phyloP scores from a whole-genome alignment of 2,888 invertebrate species.

The Meganola albula region DNA sequence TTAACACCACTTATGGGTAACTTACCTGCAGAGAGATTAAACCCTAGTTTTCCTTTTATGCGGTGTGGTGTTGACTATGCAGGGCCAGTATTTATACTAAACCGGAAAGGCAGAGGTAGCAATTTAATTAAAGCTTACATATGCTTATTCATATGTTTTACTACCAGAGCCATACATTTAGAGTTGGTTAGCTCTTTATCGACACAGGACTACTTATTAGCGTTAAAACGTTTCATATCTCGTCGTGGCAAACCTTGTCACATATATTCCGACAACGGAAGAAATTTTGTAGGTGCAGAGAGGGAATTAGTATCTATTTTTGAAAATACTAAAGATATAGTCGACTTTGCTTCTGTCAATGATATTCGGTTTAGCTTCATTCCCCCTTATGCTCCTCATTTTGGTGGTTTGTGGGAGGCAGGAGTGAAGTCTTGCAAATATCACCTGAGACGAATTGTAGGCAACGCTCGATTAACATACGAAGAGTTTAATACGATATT shows the following conservation, averaged over 20 bases:
- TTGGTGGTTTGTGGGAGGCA: constrained; percentile 7
- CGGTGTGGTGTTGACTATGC: constrained; percentile 10
- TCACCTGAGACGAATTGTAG: constrained; percentile 3
- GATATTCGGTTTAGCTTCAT: constrained; percentile 4
- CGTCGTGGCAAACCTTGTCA: constrained; percentile 7
- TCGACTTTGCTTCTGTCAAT: constrained; percentile 7
- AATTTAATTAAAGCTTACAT: constrained; percentile 6
- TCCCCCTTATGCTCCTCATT: constrained; percentile 8
- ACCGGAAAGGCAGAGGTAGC: constrained; percentile 7
- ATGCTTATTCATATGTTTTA: constrained; percentile 7
- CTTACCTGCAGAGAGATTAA: constrained; percentile 5
- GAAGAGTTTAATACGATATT: constrained; percentile 9
- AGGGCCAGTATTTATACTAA: constrained; percentile 8
- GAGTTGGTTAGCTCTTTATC: constrained; percentile 6
- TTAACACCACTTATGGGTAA: constrained; percentile 9
- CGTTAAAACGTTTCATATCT: constrained; percentile 6
- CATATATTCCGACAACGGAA: constrained; percentile 9
- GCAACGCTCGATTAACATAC: constrained; percentile 6
- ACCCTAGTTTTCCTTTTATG: constrained; percentile 6
- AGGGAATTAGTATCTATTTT: constrained; percentile 4
- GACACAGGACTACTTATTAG: constrained; percentile 7
- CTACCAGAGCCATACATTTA: constrained; percentile 6
- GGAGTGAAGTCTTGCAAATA: not conserved
- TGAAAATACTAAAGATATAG: not conserved
- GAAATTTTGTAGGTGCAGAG: constrained; percentile 7